Conservation (phyloP, 2,113 vertebrate species). For the Lophius piscatorius region DNA sequence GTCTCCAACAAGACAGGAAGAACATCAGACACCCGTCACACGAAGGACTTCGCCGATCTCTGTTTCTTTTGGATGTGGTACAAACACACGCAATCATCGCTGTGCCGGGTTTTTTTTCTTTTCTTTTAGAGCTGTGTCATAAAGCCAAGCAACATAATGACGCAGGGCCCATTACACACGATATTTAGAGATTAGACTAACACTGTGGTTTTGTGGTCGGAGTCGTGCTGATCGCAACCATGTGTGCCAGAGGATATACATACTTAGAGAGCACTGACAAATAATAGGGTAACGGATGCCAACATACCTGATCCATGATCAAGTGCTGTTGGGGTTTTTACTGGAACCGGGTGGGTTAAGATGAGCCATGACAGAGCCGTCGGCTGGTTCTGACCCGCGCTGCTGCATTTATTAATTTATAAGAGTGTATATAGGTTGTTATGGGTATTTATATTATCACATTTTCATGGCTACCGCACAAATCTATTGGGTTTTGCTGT, state of each 20-base stretch:
- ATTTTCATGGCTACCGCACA: no score
- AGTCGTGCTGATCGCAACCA: constrained; percentile 68
- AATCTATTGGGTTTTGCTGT: no score
- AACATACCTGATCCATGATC: constrained; percentile 68
- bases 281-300: constrained; percentile 58
- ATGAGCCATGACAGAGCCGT: constrained; percentile 34
- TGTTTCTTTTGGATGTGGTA: constrained; percentile 43
- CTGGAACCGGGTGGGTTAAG: constrained; percentile 45
- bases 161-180: constrained; percentile 64
- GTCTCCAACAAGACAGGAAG: constrained; percentile 57
- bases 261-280: constrained; percentile 54
- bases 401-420: background rate
- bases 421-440: no score
- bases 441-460: no score
- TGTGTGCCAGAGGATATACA: constrained; percentile 67
- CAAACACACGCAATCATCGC: constrained; percentile 41
- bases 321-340: constrained; percentile 32
- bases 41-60: constrained; percentile 37
- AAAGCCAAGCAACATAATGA: constrained; percentile 65
- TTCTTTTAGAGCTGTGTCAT: constrained; percentile 56
- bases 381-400: background rate
- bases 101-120: constrained; percentile 7
- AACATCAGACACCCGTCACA: constrained; percentile 49
- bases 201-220: constrained; percentile 70
- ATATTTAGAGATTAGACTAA: constrained; percentile 76